Base-by-base conservation (phyloP, 2,113 vertebrate species). In the Struthio camelus region DNA sequence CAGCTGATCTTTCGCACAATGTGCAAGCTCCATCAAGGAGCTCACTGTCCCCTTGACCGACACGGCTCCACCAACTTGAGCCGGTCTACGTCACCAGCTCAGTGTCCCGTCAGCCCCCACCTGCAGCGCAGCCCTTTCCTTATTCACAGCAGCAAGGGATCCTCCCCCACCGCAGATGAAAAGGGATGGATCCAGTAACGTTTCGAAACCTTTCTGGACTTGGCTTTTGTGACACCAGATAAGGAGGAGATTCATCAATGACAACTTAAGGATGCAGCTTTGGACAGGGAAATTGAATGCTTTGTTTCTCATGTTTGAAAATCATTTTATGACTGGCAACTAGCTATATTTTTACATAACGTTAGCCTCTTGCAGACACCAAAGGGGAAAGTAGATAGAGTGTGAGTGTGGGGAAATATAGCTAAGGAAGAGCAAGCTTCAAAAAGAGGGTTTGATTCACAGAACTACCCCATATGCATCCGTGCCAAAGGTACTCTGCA, bases 241-340 rank as follows among this genome's bases (percentile, higher is more conserved):
- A 89, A 67, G 80, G 76, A 94, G 65, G 51, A 90, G 65, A 95
- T 94, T 91, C 58, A 91, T 96, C 96, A 85, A 73, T 70, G 92
- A 51, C 92, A 94, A 48, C 61, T 95, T 96, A 96, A 93, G 59
- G 78, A 94, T 87, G 75, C 50, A 90, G 53, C 46, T 89, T 67
- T 72, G 86, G 86, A 96, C 86, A 95, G 67, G 81, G 71, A 97
- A 96, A 96, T 23, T 73, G 71, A 96, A 96, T 22, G 42, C 48
- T 93, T 46, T 80, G 48, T 61, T 97, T 94, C 90, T 90, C 90
- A 64, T 92, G 84, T 96, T 96, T 97, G 92, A 96, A 97, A 95
- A 94, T 82, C 3, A 0, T 70, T 92, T 96, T 89, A 87, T 94
- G 88, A 92, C 61, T 61, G n/a, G 76, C 28, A 78, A 85, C 34